Conservation (phyloP, 1,140 invertebrate genomes). For the Drosophila nebulosa region DNA sequence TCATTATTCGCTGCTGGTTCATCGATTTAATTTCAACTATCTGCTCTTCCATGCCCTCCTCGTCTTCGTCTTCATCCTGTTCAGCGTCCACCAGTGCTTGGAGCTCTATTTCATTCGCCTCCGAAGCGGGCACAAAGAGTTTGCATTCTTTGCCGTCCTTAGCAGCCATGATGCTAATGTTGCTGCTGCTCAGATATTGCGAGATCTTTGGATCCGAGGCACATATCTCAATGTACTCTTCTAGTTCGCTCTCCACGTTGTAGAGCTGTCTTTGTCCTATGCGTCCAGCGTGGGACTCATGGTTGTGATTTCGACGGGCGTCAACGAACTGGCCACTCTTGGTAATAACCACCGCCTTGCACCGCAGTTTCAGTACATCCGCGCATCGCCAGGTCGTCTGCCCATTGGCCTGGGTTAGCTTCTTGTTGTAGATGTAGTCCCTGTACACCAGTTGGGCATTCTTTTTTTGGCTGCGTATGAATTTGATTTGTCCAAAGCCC, state of each 20-base stretch:
- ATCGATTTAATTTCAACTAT: slow-evolving; percentile 21
- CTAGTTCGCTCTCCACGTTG: slow-evolving; percentile 61
- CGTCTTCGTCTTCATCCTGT: slow-evolving; percentile 34
- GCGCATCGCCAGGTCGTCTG: slow-evolving; percentile 75
- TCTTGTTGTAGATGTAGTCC: slow-evolving; percentile 75
- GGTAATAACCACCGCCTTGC: slow-evolving; percentile 75
- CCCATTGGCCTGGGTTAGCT: slow-evolving; percentile 72
- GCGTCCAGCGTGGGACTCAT: slow-evolving; percentile 47
- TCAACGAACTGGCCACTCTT: slow-evolving; percentile 54
- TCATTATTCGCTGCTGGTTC: neutral
- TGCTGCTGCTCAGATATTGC: slow-evolving; percentile 64
- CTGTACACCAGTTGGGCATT: slow-evolving; percentile 71
- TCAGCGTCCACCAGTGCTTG: slow-evolving; percentile 47
- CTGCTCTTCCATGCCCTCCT: slow-evolving; percentile 25
- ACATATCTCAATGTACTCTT: slow-evolving; percentile 72
- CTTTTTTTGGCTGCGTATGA: slow-evolving; percentile 76
- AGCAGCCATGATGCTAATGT: slow-evolving; percentile 67
- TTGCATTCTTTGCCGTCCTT: slow-evolving; percentile 75
- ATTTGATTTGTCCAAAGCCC: slow-evolving; percentile 42
- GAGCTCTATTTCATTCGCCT: slow-evolving; percentile 66
- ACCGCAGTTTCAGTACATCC: slow-evolving; percentile 64
- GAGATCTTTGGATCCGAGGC: slow-evolving; percentile 64
- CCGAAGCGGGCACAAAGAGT: slow-evolving; percentile 60
- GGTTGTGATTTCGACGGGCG: slow-evolving; percentile 57
- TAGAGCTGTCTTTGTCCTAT: slow-evolving; percentile 66